Percentiles rank a stretch among this genome's conserved stretches.
phyloP scores from a whole-genome alignment of 2,113 vertebrate species.

The Hiodon alosoides region DNA sequence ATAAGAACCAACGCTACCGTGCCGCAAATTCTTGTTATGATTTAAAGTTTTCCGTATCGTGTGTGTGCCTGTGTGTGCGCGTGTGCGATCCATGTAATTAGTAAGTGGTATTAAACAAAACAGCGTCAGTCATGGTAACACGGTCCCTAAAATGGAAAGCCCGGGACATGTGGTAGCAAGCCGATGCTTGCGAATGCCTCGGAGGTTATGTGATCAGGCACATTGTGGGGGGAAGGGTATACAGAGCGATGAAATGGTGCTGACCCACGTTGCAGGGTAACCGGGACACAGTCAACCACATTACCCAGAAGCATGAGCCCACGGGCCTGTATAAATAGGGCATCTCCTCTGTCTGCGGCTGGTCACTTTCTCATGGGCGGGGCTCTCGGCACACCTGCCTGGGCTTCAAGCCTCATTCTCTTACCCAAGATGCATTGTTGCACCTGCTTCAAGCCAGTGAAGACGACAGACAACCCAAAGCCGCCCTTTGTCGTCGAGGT shows the following conservation, averaged over 20 bases:
- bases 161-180: constrained; percentile 27
- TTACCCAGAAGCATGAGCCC: no score
- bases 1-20: not conserved
- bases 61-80: not conserved
- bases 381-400: no score
- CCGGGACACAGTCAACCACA: no score
- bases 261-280: not conserved
- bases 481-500: no score
- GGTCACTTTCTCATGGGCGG: not conserved
- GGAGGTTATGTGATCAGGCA: constrained; percentile 56
- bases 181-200: not conserved
- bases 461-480: no score
- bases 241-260: not conserved
- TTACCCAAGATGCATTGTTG: not conserved
- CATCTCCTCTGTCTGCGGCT: not conserved
- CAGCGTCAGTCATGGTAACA: not conserved
- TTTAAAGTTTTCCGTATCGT: not conserved
- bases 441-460: no score
- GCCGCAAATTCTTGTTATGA: not conserved
- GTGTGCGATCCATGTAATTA: not conserved
- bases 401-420: no score
- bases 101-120: not conserved
- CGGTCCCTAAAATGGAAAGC: constrained; percentile 10
- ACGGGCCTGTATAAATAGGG: no score
- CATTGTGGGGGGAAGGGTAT: constrained; percentile 48